These are phyloP conservation scores for Actinia tenebrosa DNA, from an alignment of 64 coral and sea anemone genomes.

Conservation along the genomic window DNA sequence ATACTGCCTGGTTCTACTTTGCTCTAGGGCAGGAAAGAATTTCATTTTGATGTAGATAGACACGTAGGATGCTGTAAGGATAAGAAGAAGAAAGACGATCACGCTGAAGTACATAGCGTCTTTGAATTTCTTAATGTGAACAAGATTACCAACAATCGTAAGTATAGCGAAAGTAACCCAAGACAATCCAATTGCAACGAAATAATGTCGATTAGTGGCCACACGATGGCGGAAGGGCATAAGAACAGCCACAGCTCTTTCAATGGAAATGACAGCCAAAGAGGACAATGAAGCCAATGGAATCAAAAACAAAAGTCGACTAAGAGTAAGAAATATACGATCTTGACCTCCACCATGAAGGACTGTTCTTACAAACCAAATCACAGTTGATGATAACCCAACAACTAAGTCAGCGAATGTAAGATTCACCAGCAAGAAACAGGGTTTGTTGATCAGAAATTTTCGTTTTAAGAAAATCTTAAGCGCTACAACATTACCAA, in stretches of 20 bases:
- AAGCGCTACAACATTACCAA: neutral
- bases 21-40: neutral
- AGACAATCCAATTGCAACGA: neutral
- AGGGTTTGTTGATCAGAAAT: constrained; percentile 4
- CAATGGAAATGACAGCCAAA: neutral
- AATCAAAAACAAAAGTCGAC: neutral
- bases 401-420: constrained; percentile 1
- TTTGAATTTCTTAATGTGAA: neutral
- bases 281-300: neutral
- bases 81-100: neutral
- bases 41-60: constrained; percentile 1
- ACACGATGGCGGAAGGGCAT: constrained; percentile 3
- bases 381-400: neutral
- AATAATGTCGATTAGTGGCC: neutral
- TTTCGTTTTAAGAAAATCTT: neutral
- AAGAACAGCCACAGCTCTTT: neutral
- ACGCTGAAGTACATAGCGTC: neutral
- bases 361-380: neutral
- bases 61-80: neutral
- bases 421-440: neutral
- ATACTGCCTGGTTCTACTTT: neutral
- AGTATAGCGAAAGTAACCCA: neutral
- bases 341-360: neutral
- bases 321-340: neutral
- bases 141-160: no score